Base-by-base conservation (phyloP, 2,888 invertebrate genomes). In the Drosophila pseudotalamancana region DNA sequence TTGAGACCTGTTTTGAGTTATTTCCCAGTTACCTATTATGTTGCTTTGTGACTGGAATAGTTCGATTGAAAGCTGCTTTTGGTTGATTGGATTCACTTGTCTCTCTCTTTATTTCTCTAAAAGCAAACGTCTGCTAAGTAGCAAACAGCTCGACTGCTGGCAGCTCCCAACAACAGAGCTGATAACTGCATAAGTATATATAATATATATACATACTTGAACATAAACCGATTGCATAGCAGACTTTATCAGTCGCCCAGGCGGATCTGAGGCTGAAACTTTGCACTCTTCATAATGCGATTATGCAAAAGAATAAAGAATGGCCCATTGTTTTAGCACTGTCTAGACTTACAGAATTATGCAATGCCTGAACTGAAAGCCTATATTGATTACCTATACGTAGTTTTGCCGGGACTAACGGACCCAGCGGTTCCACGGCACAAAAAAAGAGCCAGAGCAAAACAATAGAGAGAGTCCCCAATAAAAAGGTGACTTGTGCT, bases 281-380 rank as follows among this genome's bases (percentile, higher is more conserved):
- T 72, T 72, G 76, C 46, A 70, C 71, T 75, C 46, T 11, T 27
- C 54, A 37, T 70, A 72, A 75, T 48, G 50, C 54, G 71, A 72
- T 72, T 70, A 72, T 62, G 39, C 27, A 34, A 49, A 54, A 67
- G 49, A 54, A 43, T 42, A 23, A 51, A 25, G 42, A 70, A 55
- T 49, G 63, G 39, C 37, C 23, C 43, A 32, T 50, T 45, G 27
- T 51, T 51, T 31, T 27, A 5, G 16, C 16, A 5, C 27, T 9
- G 70, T 57, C 71, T 75, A 54, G 63, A 57, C 53, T 18, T 43
- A 9, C 37, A 23, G 34, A 56, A 62, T 72, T 74, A 72, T 77
- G 77, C 77, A 74, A 72, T 60, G 72, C 6, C 32, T 37, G 21
- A 27, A 53, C 6, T 9, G n/a, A 49, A 25, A 31, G 16, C 34